Evolutionary conservation across 64 coral and sea anemone genomes (phyloP).

Genomic region (Actinia equina): DNA sequence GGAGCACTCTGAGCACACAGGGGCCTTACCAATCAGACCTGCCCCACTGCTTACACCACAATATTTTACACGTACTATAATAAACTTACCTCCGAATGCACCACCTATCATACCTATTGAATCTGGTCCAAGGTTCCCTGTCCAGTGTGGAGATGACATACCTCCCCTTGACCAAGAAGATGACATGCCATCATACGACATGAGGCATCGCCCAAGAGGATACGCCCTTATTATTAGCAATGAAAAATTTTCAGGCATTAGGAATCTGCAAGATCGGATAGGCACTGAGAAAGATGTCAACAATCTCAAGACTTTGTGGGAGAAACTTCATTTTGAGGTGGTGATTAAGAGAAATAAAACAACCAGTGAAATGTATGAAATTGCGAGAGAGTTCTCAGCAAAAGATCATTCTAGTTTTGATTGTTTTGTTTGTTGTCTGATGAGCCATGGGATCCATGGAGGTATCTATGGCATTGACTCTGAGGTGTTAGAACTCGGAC

Average conservation of each 20-base stretch:
- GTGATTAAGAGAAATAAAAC: conserved; percentile 7
- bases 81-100: too few species aligned
- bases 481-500: conserved; percentile 38
- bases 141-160: conserved; percentile 37
- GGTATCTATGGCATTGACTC: conserved; percentile 74
- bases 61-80: neutral
- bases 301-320: conserved; percentile 58
- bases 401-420: conserved; percentile 51
- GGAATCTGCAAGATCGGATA: conserved; percentile 27
- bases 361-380: conserved; percentile 56
- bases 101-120: neutral
- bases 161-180: conserved; percentile 54
- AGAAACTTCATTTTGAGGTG: conserved; percentile 69
- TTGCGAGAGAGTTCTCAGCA: conserved; percentile 34
- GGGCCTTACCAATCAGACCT: neutral
- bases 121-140: conserved; percentile 38
- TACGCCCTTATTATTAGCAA: conserved; percentile 81
- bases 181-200: conserved; percentile 68
- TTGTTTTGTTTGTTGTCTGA: conserved; percentile 88
- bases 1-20: neutral
- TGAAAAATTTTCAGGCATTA: conserved; percentile 44
- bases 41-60: conserved; percentile 10
- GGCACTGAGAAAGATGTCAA: conserved; percentile 68
- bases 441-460: conserved; percentile 80
- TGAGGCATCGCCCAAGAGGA: conserved; percentile 57